Conservation (phyloP, 2,797 vertebrate genomes). For the Rousettus madagascariensis region DNA sequence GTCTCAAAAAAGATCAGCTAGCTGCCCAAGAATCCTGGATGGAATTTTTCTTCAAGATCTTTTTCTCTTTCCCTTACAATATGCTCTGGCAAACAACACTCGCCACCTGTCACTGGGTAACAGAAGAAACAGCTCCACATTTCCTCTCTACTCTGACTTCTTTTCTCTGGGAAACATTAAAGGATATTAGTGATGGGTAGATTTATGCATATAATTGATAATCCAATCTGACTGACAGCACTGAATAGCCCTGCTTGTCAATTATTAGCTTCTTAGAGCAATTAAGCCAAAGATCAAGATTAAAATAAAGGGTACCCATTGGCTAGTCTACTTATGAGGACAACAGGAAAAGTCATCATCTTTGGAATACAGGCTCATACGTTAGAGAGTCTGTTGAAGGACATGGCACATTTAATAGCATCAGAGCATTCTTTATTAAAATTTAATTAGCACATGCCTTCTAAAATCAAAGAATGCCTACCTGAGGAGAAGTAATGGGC, state of each 20-base stretch:
- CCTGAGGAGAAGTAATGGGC: slow-evolving; percentile 73
- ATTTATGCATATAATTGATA: neutral
- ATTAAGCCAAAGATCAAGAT: slow-evolving; percentile 60
- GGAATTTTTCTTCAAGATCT: neutral
- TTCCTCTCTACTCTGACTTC: neutral
- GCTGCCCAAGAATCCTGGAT: neutral
- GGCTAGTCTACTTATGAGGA: slow-evolving; percentile 11
- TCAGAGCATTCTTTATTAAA: slow-evolving; percentile 85
- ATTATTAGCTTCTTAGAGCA: slow-evolving; percentile 73
- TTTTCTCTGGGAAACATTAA: neutral
- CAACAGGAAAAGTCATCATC: slow-evolving; percentile 61
- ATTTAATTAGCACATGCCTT: slow-evolving; percentile 86
- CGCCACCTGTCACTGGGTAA: neutral
- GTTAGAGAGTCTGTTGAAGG: slow-evolving; percentile 63
- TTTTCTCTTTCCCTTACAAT: neutral
- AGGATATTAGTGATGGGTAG: slow-evolving; percentile 55
- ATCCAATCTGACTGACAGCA: neutral
- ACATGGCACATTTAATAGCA: slow-evolving; percentile 83
- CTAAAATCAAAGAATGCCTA: slow-evolving; percentile 71
- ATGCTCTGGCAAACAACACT: neutral
- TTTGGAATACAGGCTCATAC: neutral
- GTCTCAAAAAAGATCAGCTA: neutral
- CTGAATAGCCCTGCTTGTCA: neutral
- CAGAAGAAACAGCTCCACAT: neutral
- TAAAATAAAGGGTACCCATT: slow-evolving; percentile 58